Percentiles rank a stretch among this genome's conserved stretches.
Evolutionary conservation across 2,113 vertebrate genomes (phyloP).

Genomic region (Artemisiospiza belli): DNA sequence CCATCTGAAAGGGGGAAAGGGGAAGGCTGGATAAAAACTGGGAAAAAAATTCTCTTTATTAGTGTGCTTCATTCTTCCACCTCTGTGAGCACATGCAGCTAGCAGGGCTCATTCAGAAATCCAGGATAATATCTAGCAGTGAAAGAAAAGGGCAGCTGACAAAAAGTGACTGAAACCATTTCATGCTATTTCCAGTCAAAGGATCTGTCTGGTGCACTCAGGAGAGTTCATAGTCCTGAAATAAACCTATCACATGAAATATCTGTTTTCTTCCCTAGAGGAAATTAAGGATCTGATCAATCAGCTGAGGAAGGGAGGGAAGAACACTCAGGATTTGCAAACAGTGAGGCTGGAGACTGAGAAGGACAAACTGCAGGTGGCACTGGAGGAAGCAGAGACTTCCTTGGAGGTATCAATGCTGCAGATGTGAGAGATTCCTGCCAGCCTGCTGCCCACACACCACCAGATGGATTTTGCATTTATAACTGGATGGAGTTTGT

Average conservation of each 20-base stretch:
- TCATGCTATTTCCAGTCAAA: conserved; percentile 16
- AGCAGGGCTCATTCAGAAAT: conserved; percentile 26
- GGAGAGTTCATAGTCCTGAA: neutral
- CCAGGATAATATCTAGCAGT: neutral
- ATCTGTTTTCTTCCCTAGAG: conserved; percentile 60
- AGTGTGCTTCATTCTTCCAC: neutral
- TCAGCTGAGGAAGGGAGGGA: conserved; percentile 74
- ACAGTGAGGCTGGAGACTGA: conserved; percentile 73
- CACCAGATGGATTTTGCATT: neutral
- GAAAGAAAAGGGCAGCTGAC: conserved; percentile 28
- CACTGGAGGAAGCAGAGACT: conserved; percentile 77
- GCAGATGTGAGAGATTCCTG: neutral
- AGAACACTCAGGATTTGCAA: conserved; percentile 73
- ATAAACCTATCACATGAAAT: conserved; percentile 5
- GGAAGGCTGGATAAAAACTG: neutral
- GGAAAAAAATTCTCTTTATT: neutral
- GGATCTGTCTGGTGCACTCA: neutral
- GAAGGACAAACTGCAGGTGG: conserved; percentile 77
- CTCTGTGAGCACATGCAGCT: neutral
- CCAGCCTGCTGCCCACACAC: neutral
- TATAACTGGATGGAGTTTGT: neutral
- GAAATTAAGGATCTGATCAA: conserved; percentile 81
- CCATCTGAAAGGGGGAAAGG: neutral
- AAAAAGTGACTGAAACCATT: conserved; percentile 2
- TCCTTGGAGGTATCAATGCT: conserved; percentile 69